phyloP scores from a whole-genome alignment of 2,888 invertebrate species.

The Alentia gelatinosa region DNA sequence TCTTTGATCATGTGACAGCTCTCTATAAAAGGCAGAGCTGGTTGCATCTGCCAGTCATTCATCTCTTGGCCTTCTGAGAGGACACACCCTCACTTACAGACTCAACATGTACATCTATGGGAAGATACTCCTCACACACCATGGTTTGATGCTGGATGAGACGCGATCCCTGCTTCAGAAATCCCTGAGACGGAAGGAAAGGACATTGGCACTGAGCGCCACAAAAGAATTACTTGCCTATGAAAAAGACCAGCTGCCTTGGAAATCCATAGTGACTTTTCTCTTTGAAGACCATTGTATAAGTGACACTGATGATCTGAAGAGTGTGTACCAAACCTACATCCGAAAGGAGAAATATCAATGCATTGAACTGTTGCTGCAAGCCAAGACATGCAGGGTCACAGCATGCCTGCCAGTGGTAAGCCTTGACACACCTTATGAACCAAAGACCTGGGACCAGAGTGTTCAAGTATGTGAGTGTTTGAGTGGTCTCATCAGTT shows the following conservation, averaged over 20 bases:
- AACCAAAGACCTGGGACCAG: slow-evolving; percentile 49
- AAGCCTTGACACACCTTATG: slow-evolving; percentile 55
- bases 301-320: slow-evolving; percentile 19
- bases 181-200: slow-evolving; percentile 55
- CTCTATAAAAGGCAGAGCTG: no score
- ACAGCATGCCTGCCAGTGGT: slow-evolving; percentile 58
- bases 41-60: no score
- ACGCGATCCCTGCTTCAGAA: slow-evolving; percentile 58
- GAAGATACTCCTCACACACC: slow-evolving; percentile 48
- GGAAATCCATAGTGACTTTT: slow-evolving; percentile 56
- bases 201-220: neutral
- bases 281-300: slow-evolving; percentile 61
- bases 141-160: slow-evolving; percentile 58
- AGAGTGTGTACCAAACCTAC: neutral
- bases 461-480: slow-evolving; percentile 11
- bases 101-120: slow-evolving; percentile 62
- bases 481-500: neutral
- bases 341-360: slow-evolving; percentile 9
- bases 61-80: no score
- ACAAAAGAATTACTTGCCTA: slow-evolving; percentile 56
- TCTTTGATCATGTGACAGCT: no score
- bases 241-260: slow-evolving; percentile 59
- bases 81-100: no score
- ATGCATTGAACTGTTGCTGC: slow-evolving; percentile 46
- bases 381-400: slow-evolving; percentile 50